Evolutionary conservation across 1,140 invertebrate genomes (phyloP).

Genomic region (Tribolium madens): DNA sequence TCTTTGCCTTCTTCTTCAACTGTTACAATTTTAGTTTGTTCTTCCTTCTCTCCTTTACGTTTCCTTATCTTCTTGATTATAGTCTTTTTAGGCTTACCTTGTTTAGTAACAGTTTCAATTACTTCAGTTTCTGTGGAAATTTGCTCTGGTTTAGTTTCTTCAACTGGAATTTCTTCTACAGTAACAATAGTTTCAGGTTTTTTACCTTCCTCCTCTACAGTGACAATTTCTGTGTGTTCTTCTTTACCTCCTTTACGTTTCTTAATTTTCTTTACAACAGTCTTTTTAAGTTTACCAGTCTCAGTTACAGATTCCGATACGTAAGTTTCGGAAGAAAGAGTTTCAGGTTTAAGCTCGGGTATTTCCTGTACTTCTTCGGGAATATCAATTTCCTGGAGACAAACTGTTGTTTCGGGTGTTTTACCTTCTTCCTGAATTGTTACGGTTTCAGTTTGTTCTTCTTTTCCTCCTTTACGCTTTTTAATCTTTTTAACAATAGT

Average conservation of each 20-base stretch:
- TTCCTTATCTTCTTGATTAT: conserved; percentile 59
- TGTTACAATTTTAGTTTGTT: conserved; percentile 61
- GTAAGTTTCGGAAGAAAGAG: conserved; percentile 56
- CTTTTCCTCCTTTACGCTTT: conserved; percentile 60
- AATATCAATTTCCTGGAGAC: conserved; percentile 57
- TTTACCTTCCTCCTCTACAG: conserved; percentile 60
- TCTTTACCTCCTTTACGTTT: conserved; percentile 57
- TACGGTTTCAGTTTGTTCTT: conserved; percentile 59
- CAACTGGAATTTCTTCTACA: conserved; percentile 58
- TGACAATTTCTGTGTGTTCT: conserved; percentile 61
- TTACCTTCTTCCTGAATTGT: conserved; percentile 66
- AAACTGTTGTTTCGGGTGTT: conserved; percentile 61
- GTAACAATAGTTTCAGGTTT: conserved; percentile 54
- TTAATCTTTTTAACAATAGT: conserved; percentile 62
- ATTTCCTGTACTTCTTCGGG: conserved; percentile 60
- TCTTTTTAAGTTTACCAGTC: conserved; percentile 61
- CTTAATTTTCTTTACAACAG: conserved; percentile 44
- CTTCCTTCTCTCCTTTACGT: conserved; percentile 57
- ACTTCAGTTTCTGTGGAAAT: conserved; percentile 54
- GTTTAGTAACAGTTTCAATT: conserved; percentile 51
- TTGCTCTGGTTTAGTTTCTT: conserved; percentile 62
- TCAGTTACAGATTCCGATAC: conserved; percentile 45
- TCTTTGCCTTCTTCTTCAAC: conserved; percentile 63
- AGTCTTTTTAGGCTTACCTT: conserved; percentile 58
- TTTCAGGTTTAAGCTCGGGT: conserved; percentile 60